Evolutionary conservation across 2,888 invertebrate species (phyloP), one percentile per base, ranked within the genome.

Genomic region (Drosophila longiperda): DNA sequence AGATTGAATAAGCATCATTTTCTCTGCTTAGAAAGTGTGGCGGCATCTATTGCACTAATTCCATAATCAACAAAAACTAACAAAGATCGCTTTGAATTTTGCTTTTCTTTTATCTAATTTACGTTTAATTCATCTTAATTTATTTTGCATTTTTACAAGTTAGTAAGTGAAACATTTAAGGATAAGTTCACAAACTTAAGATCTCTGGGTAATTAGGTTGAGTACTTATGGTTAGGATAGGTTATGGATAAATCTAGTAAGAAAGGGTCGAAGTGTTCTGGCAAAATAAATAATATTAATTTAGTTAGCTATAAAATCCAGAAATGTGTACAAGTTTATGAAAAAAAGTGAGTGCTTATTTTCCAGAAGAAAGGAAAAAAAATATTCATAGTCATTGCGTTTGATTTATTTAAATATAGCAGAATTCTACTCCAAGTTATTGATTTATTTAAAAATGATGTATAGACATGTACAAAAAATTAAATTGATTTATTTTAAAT

Each of bases 1-100:
- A 73, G 89, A 89, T 85, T 85, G 80, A 84, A 89, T 85, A 85
- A 85, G 85, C 77, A 55, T 53, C 63, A 71, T 38, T 38, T 63
- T 34, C 42, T 36, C 50, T 78, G 81, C 53, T 75, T 85, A 89
- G 84, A 85, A 85, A 85, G 84, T 85, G 89, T 87, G 62, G 72
- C 76, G 75, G 17, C 62, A 67, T 61, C 62, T 78, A 49, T 63
- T 66, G 70, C 38, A 42, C 50, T 48, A 69, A 66, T 69, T 78
- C 75, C 67, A 75, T 78, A 62, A 76, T 71, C 53, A 50, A 32
- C 36, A 45, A 48, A 55, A 38, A 49, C 58, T 11, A 40, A 23
- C 42, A 15, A 38, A 33, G 26, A 53, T 38, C 42, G 29, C 20
- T 50, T 38, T 12, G n/a, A 49, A 48, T 36, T 36, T 61, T 29